These are phyloP conservation scores for Pyrrhia umbra DNA, from an alignment of 2,888 invertebrate species.

Conservation along the genomic window DNA sequence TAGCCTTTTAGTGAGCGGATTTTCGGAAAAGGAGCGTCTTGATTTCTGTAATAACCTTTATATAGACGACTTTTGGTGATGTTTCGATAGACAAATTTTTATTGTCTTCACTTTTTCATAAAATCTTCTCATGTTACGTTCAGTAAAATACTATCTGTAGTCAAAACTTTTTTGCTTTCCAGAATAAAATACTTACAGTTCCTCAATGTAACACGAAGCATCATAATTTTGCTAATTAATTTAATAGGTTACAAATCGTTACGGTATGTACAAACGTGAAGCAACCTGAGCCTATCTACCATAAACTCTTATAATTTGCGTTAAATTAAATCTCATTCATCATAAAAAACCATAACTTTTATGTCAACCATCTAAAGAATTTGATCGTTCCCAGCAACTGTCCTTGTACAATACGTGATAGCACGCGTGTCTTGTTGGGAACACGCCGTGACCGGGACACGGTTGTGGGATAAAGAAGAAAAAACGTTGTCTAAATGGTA, in stretches of 20 bases:
- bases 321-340: constrained; percentile 1
- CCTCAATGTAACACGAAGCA: neutral
- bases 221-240: neutral
- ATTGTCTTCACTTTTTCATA: constrained; percentile 1
- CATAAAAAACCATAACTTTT: constrained; percentile 12
- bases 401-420: constrained; percentile 58
- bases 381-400: constrained; percentile 47
- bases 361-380: constrained; percentile 35
- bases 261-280: too few relatives aligned
- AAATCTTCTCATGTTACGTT: too few relatives aligned
- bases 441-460: constrained; percentile 63
- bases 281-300: neutral
- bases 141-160: too few relatives aligned
- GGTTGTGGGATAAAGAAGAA: constrained; percentile 37
- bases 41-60: constrained; percentile 10
- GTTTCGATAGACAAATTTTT: constrained; percentile 23
- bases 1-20: constrained; percentile 42
- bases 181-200: too few relatives aligned
- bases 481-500: constrained; percentile 43
- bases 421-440: constrained; percentile 57
- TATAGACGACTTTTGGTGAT: constrained; percentile 10
- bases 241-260: too few relatives aligned
- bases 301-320: neutral
- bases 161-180: too few relatives aligned
- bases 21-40: constrained; percentile 24